Evolutionary conservation across 2,888 invertebrate genomes (phyloP).

Genomic region (Nowickia ferox): DNA sequence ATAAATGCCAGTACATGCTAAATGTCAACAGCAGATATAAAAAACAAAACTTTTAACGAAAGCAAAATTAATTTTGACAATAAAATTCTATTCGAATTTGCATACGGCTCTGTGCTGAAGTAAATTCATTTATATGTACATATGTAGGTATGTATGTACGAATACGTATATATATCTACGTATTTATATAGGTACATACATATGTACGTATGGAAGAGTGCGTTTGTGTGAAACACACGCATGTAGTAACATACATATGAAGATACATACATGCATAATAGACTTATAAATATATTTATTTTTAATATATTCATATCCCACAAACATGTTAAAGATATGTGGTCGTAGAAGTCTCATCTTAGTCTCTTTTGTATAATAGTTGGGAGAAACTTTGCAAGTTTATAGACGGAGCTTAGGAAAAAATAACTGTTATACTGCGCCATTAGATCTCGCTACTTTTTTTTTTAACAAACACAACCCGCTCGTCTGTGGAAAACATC

Average conservation of each 20-base stretch:
- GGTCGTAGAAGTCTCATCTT: not conserved
- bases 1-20: slow-evolving; percentile 2
- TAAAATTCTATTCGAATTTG: slow-evolving; percentile 63
- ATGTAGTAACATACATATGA: not conserved
- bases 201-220: not conserved
- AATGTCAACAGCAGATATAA: slow-evolving; percentile 50
- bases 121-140: not conserved
- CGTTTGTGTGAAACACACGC: slow-evolving; percentile 33
- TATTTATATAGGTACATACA: not conserved
- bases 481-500: no score
- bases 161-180: not conserved
- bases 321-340: not conserved
- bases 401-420: no score
- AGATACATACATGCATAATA: not conserved
- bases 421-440: no score
- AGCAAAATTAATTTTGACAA: slow-evolving; percentile 72
- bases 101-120: not conserved
- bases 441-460: no score
- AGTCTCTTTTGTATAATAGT: not conserved
- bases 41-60: slow-evolving; percentile 58
- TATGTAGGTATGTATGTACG: slow-evolving; percentile 5
- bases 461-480: no score
- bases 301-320: slow-evolving; percentile 29
- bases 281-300: slow-evolving; percentile 3
- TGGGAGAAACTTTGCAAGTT: no score